Evolutionary conservation across 1,140 invertebrate species (phyloP).

Genomic region (Chironomus striatipennis): DNA sequence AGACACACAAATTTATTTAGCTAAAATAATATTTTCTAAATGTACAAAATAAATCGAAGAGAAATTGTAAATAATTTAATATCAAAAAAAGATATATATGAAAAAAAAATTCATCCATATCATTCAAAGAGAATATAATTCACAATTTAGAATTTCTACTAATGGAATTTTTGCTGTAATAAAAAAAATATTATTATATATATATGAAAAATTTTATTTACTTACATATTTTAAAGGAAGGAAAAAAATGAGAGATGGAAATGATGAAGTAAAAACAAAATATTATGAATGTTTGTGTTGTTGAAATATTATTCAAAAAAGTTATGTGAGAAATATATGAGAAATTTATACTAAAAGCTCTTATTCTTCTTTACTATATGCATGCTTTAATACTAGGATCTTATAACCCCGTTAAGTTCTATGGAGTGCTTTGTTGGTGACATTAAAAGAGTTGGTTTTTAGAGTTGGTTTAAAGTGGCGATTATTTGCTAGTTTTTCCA

Average conservation of each 20-base stretch:
- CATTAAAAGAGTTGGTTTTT: too few relatives aligned
- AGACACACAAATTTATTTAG: neutral
- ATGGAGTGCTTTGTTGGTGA: too few relatives aligned
- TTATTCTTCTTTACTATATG: too few relatives aligned
- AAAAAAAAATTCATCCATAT: neutral
- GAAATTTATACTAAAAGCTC: conserved; percentile 3
- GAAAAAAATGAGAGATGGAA: neutral
- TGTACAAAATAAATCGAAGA: neutral
- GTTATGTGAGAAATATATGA: conserved; percentile 13
- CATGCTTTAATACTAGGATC: too few relatives aligned
- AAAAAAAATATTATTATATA: neutral
- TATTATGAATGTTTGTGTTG: conserved; percentile 8
- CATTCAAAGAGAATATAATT: neutral
- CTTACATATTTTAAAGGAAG: neutral
- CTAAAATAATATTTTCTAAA: neutral
- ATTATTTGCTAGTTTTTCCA: too few relatives aligned
- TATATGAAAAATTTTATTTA: neutral
- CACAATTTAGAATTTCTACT: neutral
- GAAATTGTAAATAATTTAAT: conserved; percentile 10
- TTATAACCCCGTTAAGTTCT: too few relatives aligned
- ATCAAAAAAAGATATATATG: conserved; percentile 1
- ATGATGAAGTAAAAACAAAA: neutral
- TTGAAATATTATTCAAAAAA: conserved; percentile 12
- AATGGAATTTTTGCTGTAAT: conserved; percentile 14
- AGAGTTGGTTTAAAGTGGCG: too few relatives aligned